Percentiles rank a stretch among this genome's conserved stretches.
phyloP scores from a whole-genome alignment of 2,888 invertebrate genomes.

The Pollenia labialis region DNA sequence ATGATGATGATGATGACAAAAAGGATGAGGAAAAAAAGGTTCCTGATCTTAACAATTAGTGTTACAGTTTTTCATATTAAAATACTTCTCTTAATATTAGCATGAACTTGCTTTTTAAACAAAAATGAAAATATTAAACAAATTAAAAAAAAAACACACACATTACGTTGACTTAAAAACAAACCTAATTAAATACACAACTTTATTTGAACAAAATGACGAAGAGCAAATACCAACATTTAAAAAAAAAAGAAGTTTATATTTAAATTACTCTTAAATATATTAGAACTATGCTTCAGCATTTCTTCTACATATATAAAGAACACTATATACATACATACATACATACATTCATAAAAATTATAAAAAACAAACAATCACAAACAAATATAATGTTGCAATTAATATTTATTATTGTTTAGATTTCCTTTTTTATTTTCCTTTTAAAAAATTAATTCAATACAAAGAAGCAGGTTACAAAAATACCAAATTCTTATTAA shows the following conservation, averaged over 20 bases:
- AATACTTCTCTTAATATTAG: slow-evolving; percentile 69
- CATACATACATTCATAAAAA: not conserved
- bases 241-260: slow-evolving; percentile 41
- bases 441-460: slow-evolving; percentile 42
- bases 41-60: slow-evolving; percentile 74
- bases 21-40: slow-evolving; percentile 79
- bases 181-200: slow-evolving; percentile 34
- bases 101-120: slow-evolving; percentile 70
- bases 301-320: slow-evolving; percentile 47
- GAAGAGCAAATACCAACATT: slow-evolving; percentile 36
- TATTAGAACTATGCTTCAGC: slow-evolving; percentile 44
- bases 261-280: slow-evolving; percentile 51
- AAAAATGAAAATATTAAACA: slow-evolving; percentile 49
- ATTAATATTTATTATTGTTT: slow-evolving; percentile 23
- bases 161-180: slow-evolving; percentile 50
- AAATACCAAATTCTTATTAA: slow-evolving; percentile 64
- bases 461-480: slow-evolving; percentile 43
- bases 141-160: slow-evolving; percentile 24
- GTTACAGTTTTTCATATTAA: slow-evolving; percentile 66
- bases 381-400: slow-evolving; percentile 46
- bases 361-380: slow-evolving; percentile 35
- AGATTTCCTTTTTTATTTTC: slow-evolving; percentile 36
- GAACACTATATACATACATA: slow-evolving; percentile 3
- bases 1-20: slow-evolving; percentile 78
- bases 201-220: slow-evolving; percentile 50